phyloP scores from a whole-genome alignment of 2,113 vertebrate species.

The Mesocricetus auratus region DNA sequence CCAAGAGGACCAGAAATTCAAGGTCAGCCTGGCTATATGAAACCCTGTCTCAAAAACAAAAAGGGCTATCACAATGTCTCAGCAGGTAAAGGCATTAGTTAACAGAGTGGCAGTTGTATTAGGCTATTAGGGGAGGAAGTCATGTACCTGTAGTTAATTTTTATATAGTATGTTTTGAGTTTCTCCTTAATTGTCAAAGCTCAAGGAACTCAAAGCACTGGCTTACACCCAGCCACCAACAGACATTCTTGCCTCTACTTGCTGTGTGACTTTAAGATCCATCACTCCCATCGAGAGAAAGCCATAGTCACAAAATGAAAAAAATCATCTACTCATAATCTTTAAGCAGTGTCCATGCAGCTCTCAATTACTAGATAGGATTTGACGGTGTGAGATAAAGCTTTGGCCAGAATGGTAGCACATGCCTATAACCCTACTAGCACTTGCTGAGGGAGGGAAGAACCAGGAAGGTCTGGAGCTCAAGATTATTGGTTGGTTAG shows the following conservation, averaged over 20 bases:
- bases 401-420: neutral
- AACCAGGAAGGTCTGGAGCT: neutral
- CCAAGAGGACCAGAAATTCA: neutral
- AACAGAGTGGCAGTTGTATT: neutral
- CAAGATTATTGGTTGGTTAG: neutral
- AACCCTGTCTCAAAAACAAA: neutral
- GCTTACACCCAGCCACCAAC: neutral
- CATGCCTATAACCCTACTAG: neutral
- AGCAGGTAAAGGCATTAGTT: neutral
- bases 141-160: neutral
- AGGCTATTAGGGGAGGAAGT: too few relatives aligned
- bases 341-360: neutral
- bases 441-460: neutral
- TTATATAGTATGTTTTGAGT: neutral
- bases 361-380: too few relatives aligned
- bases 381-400: neutral
- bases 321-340: neutral
- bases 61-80: neutral
- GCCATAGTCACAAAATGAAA: too few relatives aligned
- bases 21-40: neutral
- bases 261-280: neutral
- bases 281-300: neutral
- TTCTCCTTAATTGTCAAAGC: neutral
- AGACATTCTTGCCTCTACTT: neutral
- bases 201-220: neutral